Evolutionary conservation across 2,888 invertebrate genomes (phyloP).

Genomic region (Chesias legatella): DNA sequence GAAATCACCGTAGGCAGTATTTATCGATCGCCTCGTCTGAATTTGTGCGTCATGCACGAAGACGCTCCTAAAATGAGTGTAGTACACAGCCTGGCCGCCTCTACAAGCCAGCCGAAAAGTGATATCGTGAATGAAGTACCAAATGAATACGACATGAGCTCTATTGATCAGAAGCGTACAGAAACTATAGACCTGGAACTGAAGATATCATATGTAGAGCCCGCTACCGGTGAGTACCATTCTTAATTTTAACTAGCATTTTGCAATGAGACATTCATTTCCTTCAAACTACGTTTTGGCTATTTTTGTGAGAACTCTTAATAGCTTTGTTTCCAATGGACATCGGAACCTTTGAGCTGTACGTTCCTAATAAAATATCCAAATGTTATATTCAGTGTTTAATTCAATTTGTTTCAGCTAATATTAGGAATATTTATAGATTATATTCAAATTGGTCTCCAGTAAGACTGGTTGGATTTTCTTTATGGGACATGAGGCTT

Average conservation of each 20-base stretch:
- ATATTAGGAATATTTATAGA: conserved; percentile 6
- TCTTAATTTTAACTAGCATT: conserved; percentile 21
- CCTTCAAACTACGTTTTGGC: background rate
- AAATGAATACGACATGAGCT: conserved; percentile 65
- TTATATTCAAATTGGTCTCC: conserved; percentile 52
- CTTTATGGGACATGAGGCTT: conserved; percentile 59
- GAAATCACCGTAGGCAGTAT: conserved; percentile 46
- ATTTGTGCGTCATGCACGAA: conserved; percentile 83
- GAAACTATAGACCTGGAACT: conserved; percentile 80
- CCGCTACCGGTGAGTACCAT: conserved; percentile 81
- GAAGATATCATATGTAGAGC: conserved; percentile 82
- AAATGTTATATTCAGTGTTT: conserved; percentile 5
- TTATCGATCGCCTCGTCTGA: conserved; percentile 60
- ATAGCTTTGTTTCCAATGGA: too few species aligned
- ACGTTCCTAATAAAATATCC: background rate
- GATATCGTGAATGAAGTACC: conserved; percentile 68
- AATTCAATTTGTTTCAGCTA: conserved; percentile 26
- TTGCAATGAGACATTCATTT: conserved; percentile 5
- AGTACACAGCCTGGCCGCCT: conserved; percentile 84
- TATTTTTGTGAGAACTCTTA: conserved; percentile 1
- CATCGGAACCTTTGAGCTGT: too few species aligned
- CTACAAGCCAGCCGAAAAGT: conserved; percentile 77
- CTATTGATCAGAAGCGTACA: conserved; percentile 70
- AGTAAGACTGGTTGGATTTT: conserved; percentile 37
- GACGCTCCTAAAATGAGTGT: conserved; percentile 85